Evolutionary conservation across 2,113 vertebrate species (phyloP).

Genomic region (Benitochromis conjunctus): DNA sequence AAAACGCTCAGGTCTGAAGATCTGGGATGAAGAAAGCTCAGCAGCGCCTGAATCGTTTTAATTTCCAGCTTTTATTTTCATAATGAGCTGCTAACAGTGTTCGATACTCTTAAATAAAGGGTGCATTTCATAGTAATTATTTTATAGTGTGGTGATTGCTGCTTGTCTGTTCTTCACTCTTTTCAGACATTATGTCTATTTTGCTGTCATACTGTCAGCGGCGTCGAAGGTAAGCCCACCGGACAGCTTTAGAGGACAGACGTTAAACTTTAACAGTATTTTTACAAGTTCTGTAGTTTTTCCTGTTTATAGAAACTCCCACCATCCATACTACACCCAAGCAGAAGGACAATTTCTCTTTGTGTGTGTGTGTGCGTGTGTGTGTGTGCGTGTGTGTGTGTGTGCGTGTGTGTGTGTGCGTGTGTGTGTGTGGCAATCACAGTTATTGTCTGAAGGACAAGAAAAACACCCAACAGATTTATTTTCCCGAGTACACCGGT

Average conservation of each 20-base stretch:
- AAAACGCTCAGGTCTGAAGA: too few species aligned
- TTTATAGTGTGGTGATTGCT: neutral
- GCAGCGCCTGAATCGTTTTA: too few species aligned
- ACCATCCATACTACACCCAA: neutral
- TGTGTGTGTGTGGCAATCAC: neutral
- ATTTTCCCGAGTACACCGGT: neutral
- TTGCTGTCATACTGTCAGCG: too few species aligned
- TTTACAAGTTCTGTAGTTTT: neutral
- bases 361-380: neutral
- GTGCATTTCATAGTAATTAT: neutral
- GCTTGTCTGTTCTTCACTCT: neutral
- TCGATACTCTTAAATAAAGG: accelerated
- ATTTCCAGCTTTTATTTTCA: neutral
- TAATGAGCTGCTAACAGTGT: neutral
- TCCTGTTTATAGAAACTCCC: neutral
- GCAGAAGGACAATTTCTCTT: neutral
- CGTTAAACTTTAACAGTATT: neutral
- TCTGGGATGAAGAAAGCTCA: too few species aligned
- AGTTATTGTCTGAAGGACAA: neutral
- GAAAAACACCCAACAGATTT: neutral
- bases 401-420: too few species aligned
- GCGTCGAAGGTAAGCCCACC: too few species aligned
- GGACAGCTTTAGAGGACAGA: neutral
- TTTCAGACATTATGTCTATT: too few species aligned
- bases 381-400: too few species aligned